These are phyloP conservation scores for Ascidia mentula DNA, from an alignment of 23 tunicate species.

Conservation along the genomic window DNA sequence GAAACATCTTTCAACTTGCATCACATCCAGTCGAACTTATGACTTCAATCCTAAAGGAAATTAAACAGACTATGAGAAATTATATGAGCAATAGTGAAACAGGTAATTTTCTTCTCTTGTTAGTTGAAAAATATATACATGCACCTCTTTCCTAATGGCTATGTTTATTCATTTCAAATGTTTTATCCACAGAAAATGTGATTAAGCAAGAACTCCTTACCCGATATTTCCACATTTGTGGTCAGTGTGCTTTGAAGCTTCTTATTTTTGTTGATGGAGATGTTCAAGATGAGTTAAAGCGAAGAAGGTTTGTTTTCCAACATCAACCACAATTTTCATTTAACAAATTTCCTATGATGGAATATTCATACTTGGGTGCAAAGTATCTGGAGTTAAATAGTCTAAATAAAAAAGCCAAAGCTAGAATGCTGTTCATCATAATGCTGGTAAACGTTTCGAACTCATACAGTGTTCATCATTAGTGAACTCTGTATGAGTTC, in stretches of 20 bases:
- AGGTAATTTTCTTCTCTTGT: not conserved
- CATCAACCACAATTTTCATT: too few species aligned
- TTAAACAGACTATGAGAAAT: slow-evolving; percentile 10
- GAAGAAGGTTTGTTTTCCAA: slow-evolving; percentile 39
- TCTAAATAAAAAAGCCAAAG: not conserved
- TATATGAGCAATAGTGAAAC: not conserved
- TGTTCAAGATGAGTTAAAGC: slow-evolving; percentile 68
- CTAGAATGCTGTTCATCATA: too few species aligned
- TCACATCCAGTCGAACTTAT: slow-evolving; percentile 40
- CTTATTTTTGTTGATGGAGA: slow-evolving; percentile 69
- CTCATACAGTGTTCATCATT: too few species aligned
- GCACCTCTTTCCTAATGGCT: too few species aligned
- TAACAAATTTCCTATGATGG: too few species aligned
- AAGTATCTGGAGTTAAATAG: not conserved
- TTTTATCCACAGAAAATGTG: not conserved
- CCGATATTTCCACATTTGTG: slow-evolving; percentile 53
- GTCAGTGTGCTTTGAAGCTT: slow-evolving; percentile 60
- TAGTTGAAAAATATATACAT: not conserved
- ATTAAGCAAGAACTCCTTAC: slow-evolving; percentile 26
- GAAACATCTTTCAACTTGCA: slow-evolving; percentile 53
- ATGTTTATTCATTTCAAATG: not conserved
- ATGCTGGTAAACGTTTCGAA: too few species aligned
- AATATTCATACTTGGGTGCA: not conserved
- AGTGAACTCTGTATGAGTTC: too few species aligned
- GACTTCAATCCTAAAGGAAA: slow-evolving; percentile 15